Evolutionary conservation across 1,140 invertebrate species (phyloP).

Genomic region (Stegodyphus dumicola): DNA sequence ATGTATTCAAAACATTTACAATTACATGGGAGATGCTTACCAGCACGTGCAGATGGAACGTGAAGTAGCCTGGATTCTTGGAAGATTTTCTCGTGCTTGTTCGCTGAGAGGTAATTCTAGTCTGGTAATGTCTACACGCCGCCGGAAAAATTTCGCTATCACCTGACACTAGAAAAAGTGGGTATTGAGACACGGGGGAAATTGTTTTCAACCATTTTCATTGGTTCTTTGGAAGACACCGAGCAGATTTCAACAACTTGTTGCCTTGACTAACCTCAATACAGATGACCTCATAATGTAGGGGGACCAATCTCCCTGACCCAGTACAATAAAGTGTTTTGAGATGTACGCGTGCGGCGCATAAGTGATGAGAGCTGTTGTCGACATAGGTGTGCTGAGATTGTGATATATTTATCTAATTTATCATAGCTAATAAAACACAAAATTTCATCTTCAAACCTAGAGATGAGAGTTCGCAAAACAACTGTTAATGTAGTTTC

Average conservation of each 20-base stretch:
- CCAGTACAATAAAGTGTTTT: conserved; percentile 25
- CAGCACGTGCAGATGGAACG: no score
- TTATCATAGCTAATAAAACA: no score
- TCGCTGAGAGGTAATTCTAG: background rate
- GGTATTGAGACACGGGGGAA: background rate
- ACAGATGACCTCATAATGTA: conserved; percentile 43
- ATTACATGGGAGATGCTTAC: no score
- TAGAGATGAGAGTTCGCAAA: no score
- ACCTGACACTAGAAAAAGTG: conserved; percentile 20
- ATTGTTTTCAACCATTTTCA: conserved; percentile 32
- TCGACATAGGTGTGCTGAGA: background rate
- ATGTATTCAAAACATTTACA: no score
- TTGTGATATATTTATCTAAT: no score
- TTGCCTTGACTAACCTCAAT: conserved; percentile 54
- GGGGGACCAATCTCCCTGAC: conserved; percentile 34
- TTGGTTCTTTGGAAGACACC: conserved; percentile 10
- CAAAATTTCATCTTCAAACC: no score
- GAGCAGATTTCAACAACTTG: conserved; percentile 6
- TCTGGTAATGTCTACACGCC: background rate
- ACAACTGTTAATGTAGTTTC: no score
- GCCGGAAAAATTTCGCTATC: conserved; percentile 13
- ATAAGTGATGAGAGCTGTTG: conserved; percentile 20
- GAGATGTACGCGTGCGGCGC: conserved; percentile 5
- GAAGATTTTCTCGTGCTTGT: background rate
- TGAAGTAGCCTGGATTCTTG: background rate